A percentile compares a stretch with the other conserved stretches of the same genome.
Evolutionary conservation across 92 coral and sea anemone genomes (phyloP).

Genomic region (Diadumene lineata): DNA sequence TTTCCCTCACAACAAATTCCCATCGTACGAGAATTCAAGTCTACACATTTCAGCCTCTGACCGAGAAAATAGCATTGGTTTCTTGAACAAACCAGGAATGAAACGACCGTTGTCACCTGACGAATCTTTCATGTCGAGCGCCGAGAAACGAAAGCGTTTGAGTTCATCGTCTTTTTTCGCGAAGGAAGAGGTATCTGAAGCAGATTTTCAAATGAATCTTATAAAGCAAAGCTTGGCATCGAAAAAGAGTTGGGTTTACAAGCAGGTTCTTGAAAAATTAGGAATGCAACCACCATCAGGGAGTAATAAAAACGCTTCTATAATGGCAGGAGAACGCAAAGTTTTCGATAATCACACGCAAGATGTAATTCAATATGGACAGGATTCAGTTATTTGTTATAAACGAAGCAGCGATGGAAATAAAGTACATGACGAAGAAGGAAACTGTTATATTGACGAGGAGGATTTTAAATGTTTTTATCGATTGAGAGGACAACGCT

Average conservation of each 20-base stretch:
- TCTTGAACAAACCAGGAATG: conserved; percentile 24
- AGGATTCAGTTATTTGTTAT: neutral
- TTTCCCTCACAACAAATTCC: conserved; percentile 33
- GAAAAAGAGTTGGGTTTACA: conserved; percentile 32
- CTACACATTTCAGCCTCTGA: conserved; percentile 32
- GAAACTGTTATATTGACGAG: conserved; percentile 43
- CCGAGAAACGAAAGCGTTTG: conserved; percentile 25
- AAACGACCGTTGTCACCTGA: conserved; percentile 15
- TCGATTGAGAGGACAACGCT: conserved; percentile 4
- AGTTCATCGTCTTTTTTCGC: conserved; percentile 2
- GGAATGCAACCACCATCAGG: conserved; percentile 31
- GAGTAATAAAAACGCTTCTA: neutral
- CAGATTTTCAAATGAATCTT: conserved; percentile 34
- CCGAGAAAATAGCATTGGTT: conserved; percentile 4
- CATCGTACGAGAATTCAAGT: conserved; percentile 12
- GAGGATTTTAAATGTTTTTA: conserved; percentile 34
- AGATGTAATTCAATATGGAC: neutral
- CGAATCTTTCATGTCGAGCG: neutral
- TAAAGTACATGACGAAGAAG: conserved; percentile 41
- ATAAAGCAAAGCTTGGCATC: conserved; percentile 19
- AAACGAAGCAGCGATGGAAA: conserved; percentile 11
- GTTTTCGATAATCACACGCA: neutral
- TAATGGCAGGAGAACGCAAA: neutral
- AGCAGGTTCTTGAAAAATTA: conserved; percentile 24
- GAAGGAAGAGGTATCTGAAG: conserved; percentile 37